A percentile compares a stretch with the other conserved stretches of the same genome.
phyloP scores from a whole-genome alignment of 2,888 invertebrate species.

The Arge pagana region DNA sequence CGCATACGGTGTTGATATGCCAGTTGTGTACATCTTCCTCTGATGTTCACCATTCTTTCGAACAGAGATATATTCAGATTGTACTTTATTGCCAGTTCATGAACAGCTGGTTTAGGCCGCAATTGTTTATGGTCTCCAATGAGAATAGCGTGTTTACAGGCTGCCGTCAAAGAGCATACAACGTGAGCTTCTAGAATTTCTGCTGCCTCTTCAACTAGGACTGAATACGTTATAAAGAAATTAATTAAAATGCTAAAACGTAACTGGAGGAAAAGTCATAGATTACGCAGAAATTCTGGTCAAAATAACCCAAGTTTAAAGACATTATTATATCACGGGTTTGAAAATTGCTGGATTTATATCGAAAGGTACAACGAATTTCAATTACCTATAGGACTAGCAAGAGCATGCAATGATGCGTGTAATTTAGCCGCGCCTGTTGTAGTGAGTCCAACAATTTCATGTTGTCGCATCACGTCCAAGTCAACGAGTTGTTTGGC shows the following conservation, averaged over 20 bases:
- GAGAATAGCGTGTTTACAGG: slow-evolving; percentile 63
- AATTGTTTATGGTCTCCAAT: slow-evolving; percentile 64
- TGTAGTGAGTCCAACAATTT: slow-evolving; percentile 59
- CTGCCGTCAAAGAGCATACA: slow-evolving; percentile 59
- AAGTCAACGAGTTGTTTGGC: slow-evolving; percentile 37
- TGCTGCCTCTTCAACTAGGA: slow-evolving; percentile 67
- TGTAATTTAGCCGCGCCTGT: slow-evolving; percentile 59
- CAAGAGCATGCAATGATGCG: slow-evolving; percentile 46
- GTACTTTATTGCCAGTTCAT: slow-evolving; percentile 56
- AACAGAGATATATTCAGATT: slow-evolving; percentile 62
- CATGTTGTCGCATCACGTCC: slow-evolving; percentile 34
- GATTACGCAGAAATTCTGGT: no score
- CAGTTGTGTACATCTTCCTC: slow-evolving; percentile 55
- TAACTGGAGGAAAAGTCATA: no score
- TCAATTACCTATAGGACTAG: slow-evolving; percentile 50
- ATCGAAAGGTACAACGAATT: no score
- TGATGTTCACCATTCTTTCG: slow-evolving; percentile 61
- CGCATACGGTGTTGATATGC: slow-evolving; percentile 61
- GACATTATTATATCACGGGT: no score
- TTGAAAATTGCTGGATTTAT: no score
- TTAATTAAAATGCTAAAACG: no score
- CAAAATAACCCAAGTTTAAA: no score
- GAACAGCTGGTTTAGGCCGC: slow-evolving; percentile 59
- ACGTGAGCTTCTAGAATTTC: slow-evolving; percentile 66
- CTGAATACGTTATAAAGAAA: slow-evolving; percentile 39